Evolutionary conservation across 2,113 vertebrate genomes (phyloP), one percentile per base, ranked within the genome.

Genomic region (Chlorocebus sabaeus): DNA sequence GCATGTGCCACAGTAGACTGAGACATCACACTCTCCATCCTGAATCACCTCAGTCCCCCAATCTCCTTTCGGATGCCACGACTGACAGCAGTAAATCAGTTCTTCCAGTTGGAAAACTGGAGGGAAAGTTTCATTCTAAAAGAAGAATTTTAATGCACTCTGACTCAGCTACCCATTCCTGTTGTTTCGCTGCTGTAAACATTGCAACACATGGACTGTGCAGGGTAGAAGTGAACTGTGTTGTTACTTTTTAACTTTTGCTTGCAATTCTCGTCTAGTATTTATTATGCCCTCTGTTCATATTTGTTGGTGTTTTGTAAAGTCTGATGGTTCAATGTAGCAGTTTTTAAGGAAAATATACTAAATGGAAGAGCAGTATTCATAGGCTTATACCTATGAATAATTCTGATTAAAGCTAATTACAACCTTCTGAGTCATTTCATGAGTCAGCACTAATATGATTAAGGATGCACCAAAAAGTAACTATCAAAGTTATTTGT

Each of bases 381-480:
- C 67, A n/a, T 68, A 68, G 32, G 32, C 32, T 35, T 68, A 68
- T 68, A 13, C 67, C 16, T 35, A 16, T 68, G 67, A 30, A 68
- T 35, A n/a, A 68, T 18, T 68, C 30, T 68, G 67, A 68, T 68
- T 68, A 68, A 68, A 68, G 16, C 67, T n/a, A 68, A 68, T 68
- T 68, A 68, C 32, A 68, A 68, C 67, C 67, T 68, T 68, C 32
- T 78, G 80, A 64, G 61, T 93, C 59, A 43, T 72, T 83, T 84
- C 17, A 84, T 18, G 72, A 32, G 30, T 14, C 61, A 30, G 38
- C 40, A 45, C 38, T 57, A 55, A 40, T 40, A 40, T 43, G 82
- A 73, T 50, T 14, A 81, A 82, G 4, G 35, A 83, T 68, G 23
- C 8, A 35, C 14, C 52, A 82, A 68, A 57, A 88, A 55, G 38